Evolutionary conservation across 2,797 vertebrate genomes (phyloP).

Genomic region (Hybognathus amarus): DNA sequence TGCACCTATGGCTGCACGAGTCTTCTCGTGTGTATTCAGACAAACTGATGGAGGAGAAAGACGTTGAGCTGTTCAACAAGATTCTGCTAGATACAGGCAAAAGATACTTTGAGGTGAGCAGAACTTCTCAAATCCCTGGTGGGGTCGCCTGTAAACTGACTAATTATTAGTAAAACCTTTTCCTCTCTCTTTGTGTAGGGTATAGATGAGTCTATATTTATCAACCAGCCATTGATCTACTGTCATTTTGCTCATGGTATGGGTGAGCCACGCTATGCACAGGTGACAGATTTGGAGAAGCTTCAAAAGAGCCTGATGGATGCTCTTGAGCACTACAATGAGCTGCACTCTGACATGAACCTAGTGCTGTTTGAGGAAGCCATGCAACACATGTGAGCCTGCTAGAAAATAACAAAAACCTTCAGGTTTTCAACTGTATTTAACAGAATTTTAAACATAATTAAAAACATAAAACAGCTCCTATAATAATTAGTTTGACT

Average conservation of each 20-base stretch:
- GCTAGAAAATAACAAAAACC: background rate
- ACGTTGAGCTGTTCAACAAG: constrained; percentile 78
- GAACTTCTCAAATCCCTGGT: background rate
- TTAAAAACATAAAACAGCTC: background rate
- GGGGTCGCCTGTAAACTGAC: background rate
- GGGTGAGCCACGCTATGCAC: constrained; percentile 86
- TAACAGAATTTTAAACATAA: background rate
- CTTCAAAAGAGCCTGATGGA: constrained; percentile 88
- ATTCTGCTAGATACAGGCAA: constrained; percentile 77
- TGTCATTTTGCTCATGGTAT: constrained; percentile 87
- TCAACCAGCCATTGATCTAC: constrained; percentile 91
- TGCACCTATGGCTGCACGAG: constrained; percentile 76
- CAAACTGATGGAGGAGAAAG: constrained; percentile 80
- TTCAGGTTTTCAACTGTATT: background rate
- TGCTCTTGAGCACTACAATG: constrained; percentile 82
- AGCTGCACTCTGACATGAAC: constrained; percentile 81
- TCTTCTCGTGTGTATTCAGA: constrained; percentile 76
- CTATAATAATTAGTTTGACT: background rate
- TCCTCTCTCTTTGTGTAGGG: constrained; percentile 68
- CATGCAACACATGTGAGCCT: constrained; percentile 72
- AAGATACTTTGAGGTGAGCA: constrained; percentile 76
- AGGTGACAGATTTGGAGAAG: constrained; percentile 87
- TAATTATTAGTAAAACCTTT: background rate
- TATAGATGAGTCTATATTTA: constrained; percentile 88
- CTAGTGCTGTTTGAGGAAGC: constrained; percentile 80